Conservation (phyloP, 2,797 vertebrate species). For the Spinus olivaceus region DNA sequence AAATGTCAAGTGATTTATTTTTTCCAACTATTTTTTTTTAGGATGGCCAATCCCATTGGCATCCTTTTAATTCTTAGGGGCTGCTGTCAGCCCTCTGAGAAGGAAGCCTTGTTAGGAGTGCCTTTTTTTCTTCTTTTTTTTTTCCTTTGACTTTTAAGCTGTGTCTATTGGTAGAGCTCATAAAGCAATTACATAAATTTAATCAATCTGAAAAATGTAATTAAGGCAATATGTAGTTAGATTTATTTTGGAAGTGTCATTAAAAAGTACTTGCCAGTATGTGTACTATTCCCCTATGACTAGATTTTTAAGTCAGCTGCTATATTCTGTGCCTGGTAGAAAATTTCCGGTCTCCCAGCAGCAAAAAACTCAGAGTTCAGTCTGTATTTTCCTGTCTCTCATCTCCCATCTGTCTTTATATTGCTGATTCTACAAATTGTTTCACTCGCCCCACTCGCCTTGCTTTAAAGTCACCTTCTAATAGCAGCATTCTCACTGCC, state of each 20-base stretch:
- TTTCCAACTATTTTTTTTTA: not conserved
- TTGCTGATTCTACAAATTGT: not conserved
- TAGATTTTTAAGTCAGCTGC: not conserved
- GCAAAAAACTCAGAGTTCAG: not conserved
- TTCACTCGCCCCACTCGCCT: accelerated
- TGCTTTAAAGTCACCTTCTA: not conserved
- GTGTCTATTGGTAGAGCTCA: not conserved
- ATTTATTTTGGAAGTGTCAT: constrained; percentile 15
- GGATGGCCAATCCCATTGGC: not conserved
- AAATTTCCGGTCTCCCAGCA: not conserved
- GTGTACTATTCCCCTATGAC: not conserved
- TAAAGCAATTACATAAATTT: constrained; percentile 12
- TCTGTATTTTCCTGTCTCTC: not conserved
- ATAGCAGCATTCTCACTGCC: not conserved
- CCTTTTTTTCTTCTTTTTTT: not conserved
- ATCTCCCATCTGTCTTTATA: not conserved
- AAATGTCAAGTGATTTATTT: not conserved
- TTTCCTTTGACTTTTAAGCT: not conserved
- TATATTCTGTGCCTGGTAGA: not conserved
- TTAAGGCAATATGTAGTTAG: not conserved
- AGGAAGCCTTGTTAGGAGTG: not conserved
- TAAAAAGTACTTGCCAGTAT: not conserved
- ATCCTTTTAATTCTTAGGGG: not conserved
- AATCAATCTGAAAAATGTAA: constrained; percentile 9
- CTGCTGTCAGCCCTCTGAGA: not conserved